Percentiles rank a stretch among this genome's conserved stretches.
Evolutionary conservation across 2,113 vertebrate genomes (phyloP).

Genomic region (Ceyx cyanopectus): DNA sequence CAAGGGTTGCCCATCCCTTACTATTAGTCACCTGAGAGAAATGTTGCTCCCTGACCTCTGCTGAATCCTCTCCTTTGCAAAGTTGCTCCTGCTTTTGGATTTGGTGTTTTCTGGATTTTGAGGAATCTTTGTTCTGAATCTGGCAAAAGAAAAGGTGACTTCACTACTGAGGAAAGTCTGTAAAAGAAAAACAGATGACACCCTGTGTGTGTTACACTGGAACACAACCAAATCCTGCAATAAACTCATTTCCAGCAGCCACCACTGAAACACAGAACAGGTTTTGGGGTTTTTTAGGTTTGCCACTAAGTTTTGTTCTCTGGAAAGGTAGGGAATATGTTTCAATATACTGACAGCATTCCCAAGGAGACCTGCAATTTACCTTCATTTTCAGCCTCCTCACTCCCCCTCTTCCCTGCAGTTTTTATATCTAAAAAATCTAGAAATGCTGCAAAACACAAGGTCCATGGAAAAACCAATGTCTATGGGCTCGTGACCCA

Average conservation of each 20-base stretch:
- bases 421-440: not conserved
- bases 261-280: not conserved
- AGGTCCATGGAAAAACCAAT: not conserved
- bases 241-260: not conserved
- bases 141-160: not conserved
- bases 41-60: conserved; percentile 41
- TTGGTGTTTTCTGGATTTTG: not conserved
- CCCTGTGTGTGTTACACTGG: not conserved
- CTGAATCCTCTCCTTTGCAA: not conserved
- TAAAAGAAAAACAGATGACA: accelerated
- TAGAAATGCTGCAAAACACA: not conserved
- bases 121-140: not conserved
- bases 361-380: not conserved
- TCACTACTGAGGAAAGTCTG: not conserved
- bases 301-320: not conserved
- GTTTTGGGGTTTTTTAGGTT: not conserved
- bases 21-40: conserved; percentile 53
- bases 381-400: not conserved
- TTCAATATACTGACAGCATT: not conserved
- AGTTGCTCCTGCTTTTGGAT: not conserved
- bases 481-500: not conserved
- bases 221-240: not conserved
- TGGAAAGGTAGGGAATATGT: not conserved
- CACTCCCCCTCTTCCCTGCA: not conserved
- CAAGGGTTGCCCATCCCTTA: conserved; percentile 57